Base-by-base conservation (phyloP, 37 sponge, comb jelly and placozoan genomes). In the Oopsacas minuta region DNA sequence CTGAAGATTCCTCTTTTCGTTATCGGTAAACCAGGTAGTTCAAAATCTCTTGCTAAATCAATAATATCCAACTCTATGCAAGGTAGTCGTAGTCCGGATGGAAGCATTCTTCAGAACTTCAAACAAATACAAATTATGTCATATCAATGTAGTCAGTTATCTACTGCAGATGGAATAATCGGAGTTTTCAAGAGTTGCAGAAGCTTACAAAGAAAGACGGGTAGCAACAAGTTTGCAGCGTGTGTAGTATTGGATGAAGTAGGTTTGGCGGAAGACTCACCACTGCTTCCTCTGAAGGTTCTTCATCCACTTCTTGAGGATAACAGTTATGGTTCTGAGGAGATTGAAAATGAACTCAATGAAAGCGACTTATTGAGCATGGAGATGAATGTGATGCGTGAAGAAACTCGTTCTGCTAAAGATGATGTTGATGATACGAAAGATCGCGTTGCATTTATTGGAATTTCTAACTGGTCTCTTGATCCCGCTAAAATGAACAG, bases 401-500 rank as follows among this genome's bases (percentile, higher is more conserved):
- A 17, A 8, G 49, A 42, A 42, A 42, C 49, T 17, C 49, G 12
- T 42, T 17, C 49, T 42, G 8, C 8, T 15, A 42, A 42, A 17
- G 49, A 42, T 42, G 75, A 20, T 61, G 32, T 10, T 37, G 61
- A 88, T 53, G 87, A 69, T n/a, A 38, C 86, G 53, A 81, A 85
- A 30, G 83, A 89, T 35, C 83, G 91, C 49, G 93, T 92, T 39
- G 90, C 93, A 23, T 92, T 92, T 38, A 90, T 92, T 86, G 94
- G 94, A 0, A 91, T 94, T 20, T 94, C 94, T 39, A 94, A 94
- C 89, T 94, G 94, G 94, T 90, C 94, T 0, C 86, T 94, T 75
- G 94, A 94, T 69, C 94, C 94, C 32, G 94, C 94, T 81, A 94
- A 94, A 84, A 94, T 94, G 94, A 94, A 94, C 83, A 38, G 94